These are phyloP conservation scores for Suricata suricatta DNA, from an alignment of 2,113 vertebrate species.

Conservation along the genomic window DNA sequence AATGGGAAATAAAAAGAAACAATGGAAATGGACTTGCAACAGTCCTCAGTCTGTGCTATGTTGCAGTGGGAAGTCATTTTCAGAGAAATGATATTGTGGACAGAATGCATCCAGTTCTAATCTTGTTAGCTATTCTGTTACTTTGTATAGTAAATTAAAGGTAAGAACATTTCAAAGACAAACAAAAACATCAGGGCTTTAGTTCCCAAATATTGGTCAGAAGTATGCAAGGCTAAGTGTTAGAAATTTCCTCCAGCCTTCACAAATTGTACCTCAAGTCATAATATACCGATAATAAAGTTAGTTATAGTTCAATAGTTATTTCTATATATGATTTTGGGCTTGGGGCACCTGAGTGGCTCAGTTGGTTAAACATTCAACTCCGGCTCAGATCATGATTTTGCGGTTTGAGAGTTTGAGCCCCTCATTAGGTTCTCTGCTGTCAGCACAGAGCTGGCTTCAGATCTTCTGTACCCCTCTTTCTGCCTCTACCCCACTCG, in stretches of 20 bases:
- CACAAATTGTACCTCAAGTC: background rate
- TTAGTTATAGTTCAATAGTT: slow-evolving; percentile 13
- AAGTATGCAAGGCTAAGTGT: background rate
- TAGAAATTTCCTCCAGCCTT: background rate
- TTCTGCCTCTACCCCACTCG: no score
- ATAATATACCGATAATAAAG: background rate
- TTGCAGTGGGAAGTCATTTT: background rate
- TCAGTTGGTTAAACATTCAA: no score
- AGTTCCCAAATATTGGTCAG: background rate
- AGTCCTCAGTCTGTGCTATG: background rate
- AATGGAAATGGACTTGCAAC: background rate
- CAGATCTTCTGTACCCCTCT: no score
- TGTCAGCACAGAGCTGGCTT: no score
- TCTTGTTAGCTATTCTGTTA: background rate
- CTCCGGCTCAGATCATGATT: no score
- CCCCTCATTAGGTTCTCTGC: no score
- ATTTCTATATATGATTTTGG: background rate
- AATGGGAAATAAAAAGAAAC: background rate
- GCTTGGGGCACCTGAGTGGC: background rate
- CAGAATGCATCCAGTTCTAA: background rate
- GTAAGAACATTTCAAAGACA: background rate
- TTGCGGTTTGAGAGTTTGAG: no score
- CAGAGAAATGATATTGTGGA: background rate
- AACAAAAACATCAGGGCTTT: slow-evolving; percentile 5
- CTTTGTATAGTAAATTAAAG: slow-evolving; percentile 5